Evolutionary conservation across 2,113 vertebrate species (phyloP).

Genomic region (Atrichornis clamosus): DNA sequence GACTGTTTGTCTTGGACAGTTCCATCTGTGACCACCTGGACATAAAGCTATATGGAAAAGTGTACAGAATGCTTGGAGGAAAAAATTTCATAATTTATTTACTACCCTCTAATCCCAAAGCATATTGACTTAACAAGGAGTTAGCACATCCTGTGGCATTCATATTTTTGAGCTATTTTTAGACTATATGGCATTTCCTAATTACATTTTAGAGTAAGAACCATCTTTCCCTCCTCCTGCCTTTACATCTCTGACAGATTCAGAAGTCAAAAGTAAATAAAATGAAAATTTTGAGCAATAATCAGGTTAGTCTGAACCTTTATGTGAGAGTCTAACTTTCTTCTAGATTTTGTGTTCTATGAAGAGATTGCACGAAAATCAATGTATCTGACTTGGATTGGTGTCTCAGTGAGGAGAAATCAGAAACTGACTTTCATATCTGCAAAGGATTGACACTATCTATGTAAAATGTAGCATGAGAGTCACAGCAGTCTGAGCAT

Average conservation of each 20-base stretch:
- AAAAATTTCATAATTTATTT: not conserved
- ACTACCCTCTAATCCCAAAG: not conserved
- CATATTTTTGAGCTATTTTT: not conserved
- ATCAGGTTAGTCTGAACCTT: not conserved
- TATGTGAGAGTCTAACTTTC: not conserved
- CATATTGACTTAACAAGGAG: not conserved
- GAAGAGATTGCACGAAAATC: not conserved
- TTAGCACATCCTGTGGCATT: not conserved
- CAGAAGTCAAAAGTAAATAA: not conserved
- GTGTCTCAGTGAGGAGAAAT: not conserved
- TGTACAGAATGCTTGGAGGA: not conserved
- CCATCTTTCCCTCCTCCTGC: not conserved
- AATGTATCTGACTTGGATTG: not conserved
- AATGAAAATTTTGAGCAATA: not conserved
- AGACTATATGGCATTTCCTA: not conserved
- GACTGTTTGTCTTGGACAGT: not conserved
- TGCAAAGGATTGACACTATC: not conserved
- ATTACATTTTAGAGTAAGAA: not conserved
- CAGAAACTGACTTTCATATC: not conserved
- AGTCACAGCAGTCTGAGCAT: not conserved
- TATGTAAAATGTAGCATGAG: rapidly evolving
- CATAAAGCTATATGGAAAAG: not conserved
- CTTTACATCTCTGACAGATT: not conserved
- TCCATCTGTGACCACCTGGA: not conserved
- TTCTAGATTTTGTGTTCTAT: not conserved